Conservation (phyloP, 2,797 vertebrate species). For the Poecilia velifera region DNA sequence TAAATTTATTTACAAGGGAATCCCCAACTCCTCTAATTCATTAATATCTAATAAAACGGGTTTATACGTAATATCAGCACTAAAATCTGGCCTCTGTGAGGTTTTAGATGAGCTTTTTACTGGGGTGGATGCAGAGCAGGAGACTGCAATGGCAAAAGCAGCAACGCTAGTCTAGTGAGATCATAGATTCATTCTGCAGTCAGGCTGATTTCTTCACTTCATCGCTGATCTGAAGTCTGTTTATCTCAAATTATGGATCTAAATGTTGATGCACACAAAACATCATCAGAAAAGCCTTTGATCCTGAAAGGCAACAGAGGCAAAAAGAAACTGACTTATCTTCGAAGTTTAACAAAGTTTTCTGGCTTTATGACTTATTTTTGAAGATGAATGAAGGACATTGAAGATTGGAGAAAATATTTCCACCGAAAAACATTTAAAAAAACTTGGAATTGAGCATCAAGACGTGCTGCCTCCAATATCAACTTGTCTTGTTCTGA, state of each 20-base stretch:
- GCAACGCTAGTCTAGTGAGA: constrained; percentile 29
- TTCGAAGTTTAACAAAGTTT: no score
- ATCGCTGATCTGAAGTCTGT: background rate
- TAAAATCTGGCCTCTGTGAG: constrained; percentile 31
- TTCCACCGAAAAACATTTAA: no score
- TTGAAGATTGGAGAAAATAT: no score
- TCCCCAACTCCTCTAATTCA: constrained; percentile 53
- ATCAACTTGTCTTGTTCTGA: no score
- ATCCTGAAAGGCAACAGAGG: background rate
- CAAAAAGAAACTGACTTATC: no score
- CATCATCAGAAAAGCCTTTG: background rate
- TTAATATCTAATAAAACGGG: constrained; percentile 51
- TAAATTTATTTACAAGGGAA: constrained; percentile 42
- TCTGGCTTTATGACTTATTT: no score
- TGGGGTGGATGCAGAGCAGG: constrained; percentile 25
- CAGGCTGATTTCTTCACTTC: background rate
- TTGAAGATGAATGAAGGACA: no score
- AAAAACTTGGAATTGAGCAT: no score
- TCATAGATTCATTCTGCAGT: constrained; percentile 24
- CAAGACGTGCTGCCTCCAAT: no score
- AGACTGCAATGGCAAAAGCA: constrained; percentile 32
- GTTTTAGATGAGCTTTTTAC: constrained; percentile 38
- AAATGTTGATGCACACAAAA: no score
- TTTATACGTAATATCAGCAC: constrained; percentile 47
- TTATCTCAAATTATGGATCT: background rate